Percentiles rank a stretch among this genome's conserved stretches.
Conservation (phyloP, 2,888 invertebrate species). For the Acanthopleura granulata region DNA sequence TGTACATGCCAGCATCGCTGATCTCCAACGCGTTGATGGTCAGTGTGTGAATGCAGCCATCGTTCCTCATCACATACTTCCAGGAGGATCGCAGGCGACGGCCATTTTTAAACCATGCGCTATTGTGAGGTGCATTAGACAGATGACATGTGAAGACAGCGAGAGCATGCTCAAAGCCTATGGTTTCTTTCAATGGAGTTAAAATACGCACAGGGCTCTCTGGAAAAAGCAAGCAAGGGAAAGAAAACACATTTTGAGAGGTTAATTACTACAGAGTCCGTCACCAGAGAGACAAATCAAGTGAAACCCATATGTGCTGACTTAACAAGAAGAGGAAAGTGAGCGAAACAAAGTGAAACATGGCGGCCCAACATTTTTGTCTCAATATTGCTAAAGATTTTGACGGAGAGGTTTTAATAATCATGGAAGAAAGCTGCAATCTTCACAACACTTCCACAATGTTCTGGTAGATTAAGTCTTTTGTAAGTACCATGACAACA, state of each 20-base stretch:
- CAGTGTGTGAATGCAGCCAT: slow-evolving; percentile 69
- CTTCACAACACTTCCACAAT: too few relatives aligned
- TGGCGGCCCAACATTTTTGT: too few relatives aligned
- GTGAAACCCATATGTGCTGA: too few relatives aligned
- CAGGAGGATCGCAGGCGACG: slow-evolving; percentile 88
- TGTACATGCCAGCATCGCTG: slow-evolving; percentile 79
- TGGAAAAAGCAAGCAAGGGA: slow-evolving; percentile 5
- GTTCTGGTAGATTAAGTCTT: too few relatives aligned
- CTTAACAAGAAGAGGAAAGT: too few relatives aligned
- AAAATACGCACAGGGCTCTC: neutral
- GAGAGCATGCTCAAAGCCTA: neutral
- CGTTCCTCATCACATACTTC: slow-evolving; percentile 84
- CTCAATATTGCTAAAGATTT: too few relatives aligned
- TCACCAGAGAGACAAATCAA: too few relatives aligned
- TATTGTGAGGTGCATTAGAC: slow-evolving; percentile 54
- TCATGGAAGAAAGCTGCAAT: too few relatives aligned
- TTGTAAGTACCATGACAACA: too few relatives aligned
- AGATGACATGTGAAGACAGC: slow-evolving; percentile 23
- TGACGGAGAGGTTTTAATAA: too few relatives aligned
- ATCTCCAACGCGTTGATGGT: slow-evolving; percentile 48
- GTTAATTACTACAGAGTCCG: too few relatives aligned
- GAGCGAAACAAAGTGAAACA: too few relatives aligned
- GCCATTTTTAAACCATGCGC: slow-evolving; percentile 64
- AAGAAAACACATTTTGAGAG: neutral
- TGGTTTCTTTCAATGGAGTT: neutral